phyloP scores from a whole-genome alignment of 2,113 vertebrate species.

The Blennius ocellaris region DNA sequence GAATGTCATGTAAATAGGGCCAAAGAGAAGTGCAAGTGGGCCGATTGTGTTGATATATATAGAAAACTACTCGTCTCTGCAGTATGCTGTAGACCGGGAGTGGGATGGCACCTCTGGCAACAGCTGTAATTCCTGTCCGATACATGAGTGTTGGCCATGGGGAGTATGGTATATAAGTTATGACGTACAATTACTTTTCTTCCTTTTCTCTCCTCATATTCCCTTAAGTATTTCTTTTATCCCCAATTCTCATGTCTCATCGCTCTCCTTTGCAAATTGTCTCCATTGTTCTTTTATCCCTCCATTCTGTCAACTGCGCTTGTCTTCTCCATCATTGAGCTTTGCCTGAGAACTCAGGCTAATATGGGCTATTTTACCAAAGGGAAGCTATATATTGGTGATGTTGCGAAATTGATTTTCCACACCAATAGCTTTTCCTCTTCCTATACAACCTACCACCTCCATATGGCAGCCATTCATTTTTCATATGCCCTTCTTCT shows the following conservation, averaged over 20 bases:
- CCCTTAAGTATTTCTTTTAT: background rate
- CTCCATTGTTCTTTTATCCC: conserved; percentile 19
- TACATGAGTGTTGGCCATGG: background rate
- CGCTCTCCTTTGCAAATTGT: background rate
- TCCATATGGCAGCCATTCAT: conserved; percentile 65
- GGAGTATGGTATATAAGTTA: background rate
- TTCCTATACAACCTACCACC: conserved; percentile 58
- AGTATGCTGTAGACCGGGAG: background rate
- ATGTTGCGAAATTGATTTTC: conserved; percentile 81
- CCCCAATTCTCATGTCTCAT: background rate
- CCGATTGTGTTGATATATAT: conserved; percentile 18
- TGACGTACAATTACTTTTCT: conserved; percentile 10
- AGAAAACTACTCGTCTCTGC: conserved; percentile 21
- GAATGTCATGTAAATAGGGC: background rate
- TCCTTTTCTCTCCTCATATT: background rate
- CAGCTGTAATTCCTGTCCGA: no score
- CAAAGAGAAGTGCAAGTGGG: conserved; percentile 15
- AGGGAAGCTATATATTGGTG: conserved; percentile 58
- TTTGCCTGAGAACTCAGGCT: conserved; percentile 65
- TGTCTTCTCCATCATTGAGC: conserved; percentile 31
- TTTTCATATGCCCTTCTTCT: conserved; percentile 50
- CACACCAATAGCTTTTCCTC: conserved; percentile 68
- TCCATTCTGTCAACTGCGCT: conserved; percentile 5
- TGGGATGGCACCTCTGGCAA: no score
- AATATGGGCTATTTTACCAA: conserved; percentile 72